A percentile compares a stretch with the other conserved stretches of the same genome.
Conservation (phyloP, 2,888 invertebrate genomes). For the Eupeodes luniger region DNA sequence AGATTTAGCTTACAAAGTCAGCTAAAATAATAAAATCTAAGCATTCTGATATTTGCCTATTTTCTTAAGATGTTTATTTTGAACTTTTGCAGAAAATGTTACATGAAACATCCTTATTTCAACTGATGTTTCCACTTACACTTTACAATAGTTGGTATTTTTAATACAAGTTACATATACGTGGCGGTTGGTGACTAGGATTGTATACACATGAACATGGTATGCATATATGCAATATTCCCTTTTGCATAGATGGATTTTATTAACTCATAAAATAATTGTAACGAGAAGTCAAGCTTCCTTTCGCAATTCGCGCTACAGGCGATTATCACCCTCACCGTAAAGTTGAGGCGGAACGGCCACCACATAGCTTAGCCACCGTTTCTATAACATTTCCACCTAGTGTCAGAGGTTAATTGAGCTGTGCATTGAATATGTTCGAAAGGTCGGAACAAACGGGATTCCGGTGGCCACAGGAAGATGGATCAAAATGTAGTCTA, state of each 20-base stretch:
- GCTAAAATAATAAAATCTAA: too few species aligned
- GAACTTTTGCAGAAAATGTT: too few species aligned
- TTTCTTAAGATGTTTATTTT: too few species aligned
- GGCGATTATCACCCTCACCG: constrained; percentile 19
- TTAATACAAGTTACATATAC: neutral
- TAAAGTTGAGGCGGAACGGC: neutral
- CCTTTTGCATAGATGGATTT: constrained; percentile 33
- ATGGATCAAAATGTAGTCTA: constrained; percentile 52
- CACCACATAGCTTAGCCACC: constrained; percentile 26
- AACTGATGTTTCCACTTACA: too few species aligned
- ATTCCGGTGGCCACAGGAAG: constrained; percentile 53
- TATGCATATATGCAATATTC: neutral
- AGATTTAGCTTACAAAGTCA: too few species aligned
- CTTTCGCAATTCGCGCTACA: constrained; percentile 39
- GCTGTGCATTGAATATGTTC: constrained; percentile 65
- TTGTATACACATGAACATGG: neutral
- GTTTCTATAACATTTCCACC: constrained; percentile 22
- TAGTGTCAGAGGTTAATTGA: constrained; percentile 66
- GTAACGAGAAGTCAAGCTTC: constrained; percentile 46
- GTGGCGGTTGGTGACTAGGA: neutral
- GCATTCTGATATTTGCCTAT: too few species aligned
- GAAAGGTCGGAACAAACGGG: constrained; percentile 42
- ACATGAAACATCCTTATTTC: too few species aligned
- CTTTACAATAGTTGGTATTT: too few species aligned
- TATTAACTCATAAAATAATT: constrained; percentile 68